Percentiles rank a stretch among this genome's conserved stretches.
Conservation (phyloP, 1,140 invertebrate genomes). For the Hyles euphorbiae region DNA sequence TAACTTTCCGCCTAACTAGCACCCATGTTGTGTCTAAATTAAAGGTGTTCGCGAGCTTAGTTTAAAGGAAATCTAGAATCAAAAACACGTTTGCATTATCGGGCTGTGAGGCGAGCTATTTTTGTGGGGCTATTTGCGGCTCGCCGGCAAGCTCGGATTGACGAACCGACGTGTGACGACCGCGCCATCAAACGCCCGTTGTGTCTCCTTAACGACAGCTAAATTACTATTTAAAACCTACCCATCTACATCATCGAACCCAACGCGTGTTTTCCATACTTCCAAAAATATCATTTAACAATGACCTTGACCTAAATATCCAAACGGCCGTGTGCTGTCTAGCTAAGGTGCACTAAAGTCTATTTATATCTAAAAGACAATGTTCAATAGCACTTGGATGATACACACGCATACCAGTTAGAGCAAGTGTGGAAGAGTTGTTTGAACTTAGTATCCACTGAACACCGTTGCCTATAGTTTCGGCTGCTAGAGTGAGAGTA, state of each 20-base stretch:
- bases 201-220: conserved; percentile 37
- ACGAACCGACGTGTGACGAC: conserved; percentile 68
- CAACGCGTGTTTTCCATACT: conserved; percentile 6
- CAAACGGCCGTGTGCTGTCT: conserved; percentile 20
- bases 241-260: conserved; percentile 11
- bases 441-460: conserved; percentile 1
- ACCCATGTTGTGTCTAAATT: conserved; percentile 21
- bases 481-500: neutral
- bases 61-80: conserved; percentile 60
- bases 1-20: conserved; percentile 8
- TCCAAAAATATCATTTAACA: conserved; percentile 17
- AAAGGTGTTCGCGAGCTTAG: conserved; percentile 30
- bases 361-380: conserved; percentile 21
- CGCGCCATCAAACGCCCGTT: conserved; percentile 48
- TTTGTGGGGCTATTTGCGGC: conserved; percentile 65
- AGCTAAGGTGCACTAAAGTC: conserved; percentile 17
- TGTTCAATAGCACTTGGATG: neutral
- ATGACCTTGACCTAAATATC: conserved; percentile 68
- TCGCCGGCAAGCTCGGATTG: conserved; percentile 67
- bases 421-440: neutral
- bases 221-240: conserved; percentile 31
- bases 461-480: neutral
- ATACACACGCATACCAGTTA: conserved; percentile 2
- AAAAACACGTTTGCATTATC: conserved; percentile 71
- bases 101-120: conserved; percentile 68